These are phyloP conservation scores for Cosmopolites sordidus DNA, from an alignment of 2,888 invertebrate genomes.

Conservation along the genomic window DNA sequence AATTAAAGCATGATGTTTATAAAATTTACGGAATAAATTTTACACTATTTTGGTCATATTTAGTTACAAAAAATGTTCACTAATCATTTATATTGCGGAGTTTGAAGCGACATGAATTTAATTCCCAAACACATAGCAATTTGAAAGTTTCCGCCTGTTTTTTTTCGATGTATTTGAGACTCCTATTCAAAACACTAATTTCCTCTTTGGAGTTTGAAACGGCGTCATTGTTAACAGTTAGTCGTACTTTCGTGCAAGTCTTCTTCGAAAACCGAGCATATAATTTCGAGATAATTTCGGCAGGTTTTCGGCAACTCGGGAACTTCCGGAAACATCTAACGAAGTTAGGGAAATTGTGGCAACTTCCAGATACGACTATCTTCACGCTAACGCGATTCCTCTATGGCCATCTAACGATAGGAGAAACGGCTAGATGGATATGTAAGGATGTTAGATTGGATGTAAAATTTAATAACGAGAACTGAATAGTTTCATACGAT, in stretches of 20 bases:
- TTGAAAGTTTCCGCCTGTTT: too few species aligned
- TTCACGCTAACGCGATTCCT: slow-evolving; percentile 17
- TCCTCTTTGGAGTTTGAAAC: slow-evolving; percentile 8
- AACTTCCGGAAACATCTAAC: slow-evolving; percentile 24
- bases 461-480: slow-evolving; percentile 4
- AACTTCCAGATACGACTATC: slow-evolving; percentile 19
- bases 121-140: too few species aligned
- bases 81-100: too few species aligned
- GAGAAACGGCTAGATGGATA: slow-evolving; percentile 14
- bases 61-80: too few species aligned
- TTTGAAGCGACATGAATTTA: too few species aligned
- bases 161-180: too few species aligned
- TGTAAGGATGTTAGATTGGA: slow-evolving; percentile 8
- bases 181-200: slow-evolving; percentile 4
- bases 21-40: too few species aligned
- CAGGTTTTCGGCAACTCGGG: slow-evolving; percentile 20
- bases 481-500: neutral
- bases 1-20: too few species aligned
- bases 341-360: slow-evolving; percentile 23
- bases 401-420: slow-evolving; percentile 17
- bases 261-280: slow-evolving; percentile 11
- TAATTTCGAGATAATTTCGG: slow-evolving; percentile 25
- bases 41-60: too few species aligned
- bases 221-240: slow-evolving; percentile 17
- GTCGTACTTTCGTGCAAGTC: slow-evolving; percentile 15